These are phyloP conservation scores for Acanthornis magna DNA, from an alignment of 2,797 vertebrate species.

Conservation along the genomic window DNA sequence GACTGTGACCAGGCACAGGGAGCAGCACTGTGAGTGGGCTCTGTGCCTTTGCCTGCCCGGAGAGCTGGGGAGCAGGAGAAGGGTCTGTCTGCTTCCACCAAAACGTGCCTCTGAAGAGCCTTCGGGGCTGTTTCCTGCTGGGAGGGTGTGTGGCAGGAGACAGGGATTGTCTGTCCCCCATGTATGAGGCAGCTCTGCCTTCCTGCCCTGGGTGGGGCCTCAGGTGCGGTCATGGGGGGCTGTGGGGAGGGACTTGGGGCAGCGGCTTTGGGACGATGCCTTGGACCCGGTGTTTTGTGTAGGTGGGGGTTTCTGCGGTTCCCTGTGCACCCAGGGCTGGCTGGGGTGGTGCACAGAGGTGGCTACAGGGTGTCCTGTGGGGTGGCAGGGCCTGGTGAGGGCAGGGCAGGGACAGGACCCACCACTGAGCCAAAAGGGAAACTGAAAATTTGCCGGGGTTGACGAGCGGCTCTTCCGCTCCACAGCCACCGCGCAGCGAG, in stretches of 20 bases:
- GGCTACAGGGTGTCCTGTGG: rapidly evolving
- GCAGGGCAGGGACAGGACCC: rapidly evolving
- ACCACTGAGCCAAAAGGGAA: background rate
- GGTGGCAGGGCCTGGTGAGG: background rate
- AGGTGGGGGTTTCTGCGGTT: background rate
- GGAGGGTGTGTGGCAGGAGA: background rate
- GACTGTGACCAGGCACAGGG: rapidly evolving
- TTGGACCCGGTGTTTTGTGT: background rate
- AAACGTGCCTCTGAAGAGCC: background rate
- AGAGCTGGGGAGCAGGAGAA: background rate
- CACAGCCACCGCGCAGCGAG: rapidly evolving
- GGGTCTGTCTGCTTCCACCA: background rate
- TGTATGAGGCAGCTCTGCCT: background rate
- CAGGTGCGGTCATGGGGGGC: rapidly evolving
- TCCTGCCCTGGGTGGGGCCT: rapidly evolving
- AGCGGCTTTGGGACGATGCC: rapidly evolving
- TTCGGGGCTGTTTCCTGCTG: background rate
- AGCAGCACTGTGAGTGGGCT: background rate
- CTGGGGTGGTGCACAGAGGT: too few relatives aligned
- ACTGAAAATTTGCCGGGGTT: background rate
- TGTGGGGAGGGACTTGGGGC: background rate
- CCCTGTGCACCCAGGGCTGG: background rate
- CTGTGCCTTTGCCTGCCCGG: background rate
- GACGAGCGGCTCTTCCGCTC: background rate
- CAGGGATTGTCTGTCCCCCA: background rate